Evolutionary conservation across 2,113 vertebrate species (phyloP), one percentile per base, ranked within the genome.

Genomic region (Cheilinus undulatus): DNA sequence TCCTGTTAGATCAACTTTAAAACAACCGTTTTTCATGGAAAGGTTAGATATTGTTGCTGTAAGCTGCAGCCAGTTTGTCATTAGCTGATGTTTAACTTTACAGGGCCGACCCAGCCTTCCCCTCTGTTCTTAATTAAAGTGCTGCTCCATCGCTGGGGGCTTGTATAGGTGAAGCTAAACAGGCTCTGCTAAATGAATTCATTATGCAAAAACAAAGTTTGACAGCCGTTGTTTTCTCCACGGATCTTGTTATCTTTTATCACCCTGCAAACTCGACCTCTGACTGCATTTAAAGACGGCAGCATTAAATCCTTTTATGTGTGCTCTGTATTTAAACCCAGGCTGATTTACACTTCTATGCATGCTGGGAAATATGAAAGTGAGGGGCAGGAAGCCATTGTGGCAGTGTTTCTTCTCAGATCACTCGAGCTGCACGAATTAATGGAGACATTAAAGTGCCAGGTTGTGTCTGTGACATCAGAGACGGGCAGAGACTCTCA

Each of bases 181-280:
- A 54, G 15, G 48, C 50, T 15, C 24, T 46, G 6, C 36, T 49
- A 61, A 68, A 70, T 61, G 0, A 64, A 63, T 78, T 62, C 52
- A 78, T 76, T 78, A 76, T 76, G 51, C 69, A 72, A 19, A 64
- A 60, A 46, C 26, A 54, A 57, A 45, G 45, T 79, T 51, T 27
- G 23, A 74, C 52, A 73, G 19, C 30, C 32, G 36, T 26, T 51
- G 49, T 64, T 64, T 51, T 24, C 82, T 54, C 28, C n/a, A 23
- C 9, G 12, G 63, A 32, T 69, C 73, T 78, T 80, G 82, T 85
- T 80, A 80, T 60, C 64, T 63, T 81, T 82, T 70, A 78, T 71
- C 50, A 50, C 27, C 17, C 32, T 20, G 40, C 40, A 80, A 75
- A 69, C 46, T 67, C 53, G 78, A 59, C 50, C 58, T 59, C 52